Evolutionary conservation across 2,797 vertebrate genomes (phyloP).

Genomic region (Potorous gilbertii): DNA sequence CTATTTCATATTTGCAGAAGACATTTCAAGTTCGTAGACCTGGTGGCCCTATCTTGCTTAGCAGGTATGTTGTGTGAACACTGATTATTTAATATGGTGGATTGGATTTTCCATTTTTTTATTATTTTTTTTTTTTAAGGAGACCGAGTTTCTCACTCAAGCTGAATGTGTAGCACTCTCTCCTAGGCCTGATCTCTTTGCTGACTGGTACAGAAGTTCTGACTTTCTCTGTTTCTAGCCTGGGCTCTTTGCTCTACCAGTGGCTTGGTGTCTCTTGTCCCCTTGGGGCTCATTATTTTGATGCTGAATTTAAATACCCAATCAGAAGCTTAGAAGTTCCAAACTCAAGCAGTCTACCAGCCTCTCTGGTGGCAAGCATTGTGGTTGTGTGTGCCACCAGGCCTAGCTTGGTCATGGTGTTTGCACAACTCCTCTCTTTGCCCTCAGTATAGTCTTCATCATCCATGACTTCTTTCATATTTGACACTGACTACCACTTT

Average conservation of each 20-base stretch:
- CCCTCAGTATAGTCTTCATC: neutral
- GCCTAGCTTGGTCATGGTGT: neutral
- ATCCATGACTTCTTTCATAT: neutral
- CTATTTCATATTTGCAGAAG: conserved; percentile 95
- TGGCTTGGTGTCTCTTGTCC: neutral
- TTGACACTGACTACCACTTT: neutral
- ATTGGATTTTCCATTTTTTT: neutral
- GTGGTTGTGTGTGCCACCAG: neutral
- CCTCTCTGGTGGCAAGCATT: neutral
- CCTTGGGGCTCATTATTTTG: neutral
- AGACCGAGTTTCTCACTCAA: neutral
- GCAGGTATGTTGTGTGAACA: conserved; percentile 87
- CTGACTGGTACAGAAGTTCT: neutral
- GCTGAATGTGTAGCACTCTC: neutral
- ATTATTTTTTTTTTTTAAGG: no score
- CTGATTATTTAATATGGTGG: neutral
- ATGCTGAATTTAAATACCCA: neutral
- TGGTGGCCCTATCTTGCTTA: conserved; percentile 91
- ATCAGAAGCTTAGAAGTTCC: neutral
- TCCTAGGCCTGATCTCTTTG: neutral
- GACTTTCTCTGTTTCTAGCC: neutral
- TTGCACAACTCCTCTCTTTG: neutral
- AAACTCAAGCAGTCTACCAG: neutral
- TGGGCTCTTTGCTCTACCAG: neutral
- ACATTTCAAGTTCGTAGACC: conserved; percentile 92